Percentiles rank a stretch among this genome's conserved stretches.
phyloP scores from a whole-genome alignment of 2,797 vertebrate genomes.

The Phoxinus dragarum region DNA sequence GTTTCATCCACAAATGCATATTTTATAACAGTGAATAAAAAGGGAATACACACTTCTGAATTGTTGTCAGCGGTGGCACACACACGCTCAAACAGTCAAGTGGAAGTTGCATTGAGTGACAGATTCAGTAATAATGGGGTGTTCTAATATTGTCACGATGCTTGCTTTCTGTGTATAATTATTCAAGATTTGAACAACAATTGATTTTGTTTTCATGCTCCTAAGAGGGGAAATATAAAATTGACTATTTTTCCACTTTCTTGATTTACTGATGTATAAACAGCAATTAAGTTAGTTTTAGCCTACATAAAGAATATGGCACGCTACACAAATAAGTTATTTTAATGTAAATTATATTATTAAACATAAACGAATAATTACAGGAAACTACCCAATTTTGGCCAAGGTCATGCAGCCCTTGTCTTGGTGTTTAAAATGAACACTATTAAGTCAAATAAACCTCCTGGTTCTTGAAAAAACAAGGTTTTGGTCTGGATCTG shows the following conservation, averaged over 20 bases:
- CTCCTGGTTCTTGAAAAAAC: background rate
- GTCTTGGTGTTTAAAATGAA: background rate
- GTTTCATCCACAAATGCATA: background rate
- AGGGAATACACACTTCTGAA: background rate
- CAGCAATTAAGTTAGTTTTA: background rate
- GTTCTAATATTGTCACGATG: constrained; percentile 6
- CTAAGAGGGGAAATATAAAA: background rate
- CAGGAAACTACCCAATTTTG: background rate
- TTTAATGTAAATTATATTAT: background rate
- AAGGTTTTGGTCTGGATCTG: background rate
- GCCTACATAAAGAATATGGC: background rate
- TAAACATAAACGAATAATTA: background rate
- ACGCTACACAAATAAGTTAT: background rate
- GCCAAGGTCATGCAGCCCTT: background rate
- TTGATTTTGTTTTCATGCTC: constrained; percentile 1
- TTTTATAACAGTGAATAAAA: background rate
- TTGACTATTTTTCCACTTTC: background rate
- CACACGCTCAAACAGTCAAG: background rate
- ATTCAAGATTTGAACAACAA: background rate
- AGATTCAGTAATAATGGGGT: background rate
- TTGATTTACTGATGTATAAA: constrained; percentile 8
- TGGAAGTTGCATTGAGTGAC: background rate
- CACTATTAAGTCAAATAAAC: background rate
- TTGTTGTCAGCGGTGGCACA: background rate
- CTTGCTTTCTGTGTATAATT: constrained; percentile 4